Percentiles rank a stretch among this genome's conserved stretches.
phyloP scores from a whole-genome alignment of 2,797 vertebrate genomes.

The Poeciliopsis infans region DNA sequence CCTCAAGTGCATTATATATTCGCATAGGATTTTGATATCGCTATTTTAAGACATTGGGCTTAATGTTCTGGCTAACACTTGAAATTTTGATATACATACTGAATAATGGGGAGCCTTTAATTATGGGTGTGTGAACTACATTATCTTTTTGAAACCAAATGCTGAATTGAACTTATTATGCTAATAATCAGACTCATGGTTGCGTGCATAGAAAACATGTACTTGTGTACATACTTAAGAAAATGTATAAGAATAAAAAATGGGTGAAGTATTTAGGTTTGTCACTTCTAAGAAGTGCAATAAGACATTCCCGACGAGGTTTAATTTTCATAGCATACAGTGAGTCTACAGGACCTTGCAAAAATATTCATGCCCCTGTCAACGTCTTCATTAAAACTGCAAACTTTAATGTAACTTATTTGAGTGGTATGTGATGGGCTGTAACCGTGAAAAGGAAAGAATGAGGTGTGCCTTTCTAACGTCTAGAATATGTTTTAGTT shows the following conservation, averaged over 20 bases:
- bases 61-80: slow-evolving; percentile 74
- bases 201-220: slow-evolving; percentile 56
- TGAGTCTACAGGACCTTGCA: slow-evolving; percentile 9
- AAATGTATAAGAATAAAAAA: slow-evolving; percentile 33
- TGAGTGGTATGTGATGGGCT: not conserved
- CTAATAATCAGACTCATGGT: slow-evolving; percentile 68
- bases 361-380: not conserved
- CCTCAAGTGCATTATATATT: slow-evolving; percentile 80
- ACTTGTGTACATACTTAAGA: slow-evolving; percentile 71
- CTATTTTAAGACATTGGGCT: slow-evolving; percentile 71
- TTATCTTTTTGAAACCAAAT: slow-evolving; percentile 71
- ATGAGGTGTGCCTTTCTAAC: not conserved
- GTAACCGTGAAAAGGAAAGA: not conserved
- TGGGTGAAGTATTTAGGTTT: slow-evolving; percentile 47
- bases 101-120: slow-evolving; percentile 54
- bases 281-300: slow-evolving; percentile 78
- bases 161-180: slow-evolving; percentile 73
- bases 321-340: slow-evolving; percentile 47
- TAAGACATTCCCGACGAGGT: slow-evolving; percentile 70
- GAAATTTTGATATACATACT: slow-evolving; percentile 71
- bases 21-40: slow-evolving; percentile 65
- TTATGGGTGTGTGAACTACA: slow-evolving; percentile 62
- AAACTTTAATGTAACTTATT: not conserved
- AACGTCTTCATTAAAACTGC: not conserved
- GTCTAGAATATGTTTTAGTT: not conserved